phyloP scores from a whole-genome alignment of 2,888 invertebrate species.

The Quadroppia sp. region DNA sequence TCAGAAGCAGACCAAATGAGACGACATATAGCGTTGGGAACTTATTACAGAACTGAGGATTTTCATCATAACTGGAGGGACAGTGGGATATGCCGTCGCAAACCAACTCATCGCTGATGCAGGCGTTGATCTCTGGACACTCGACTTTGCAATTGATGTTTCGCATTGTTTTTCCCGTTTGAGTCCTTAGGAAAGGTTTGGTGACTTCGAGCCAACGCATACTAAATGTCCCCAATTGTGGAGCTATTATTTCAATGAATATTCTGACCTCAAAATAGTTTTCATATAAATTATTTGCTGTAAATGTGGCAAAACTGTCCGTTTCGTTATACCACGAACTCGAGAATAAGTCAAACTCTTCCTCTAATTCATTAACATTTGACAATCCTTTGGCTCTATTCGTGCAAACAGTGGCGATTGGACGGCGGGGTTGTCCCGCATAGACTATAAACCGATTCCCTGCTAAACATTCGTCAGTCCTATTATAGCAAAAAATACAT shows the following conservation, averaged over 20 bases:
- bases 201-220: constrained; percentile 46
- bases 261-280: constrained; percentile 52
- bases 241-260: constrained; percentile 47
- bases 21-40: constrained; percentile 45
- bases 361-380: constrained; percentile 31
- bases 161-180: constrained; percentile 47
- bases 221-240: constrained; percentile 43
- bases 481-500: constrained; percentile 35
- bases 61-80: constrained; percentile 68
- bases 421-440: constrained; percentile 56
- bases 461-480: constrained; percentile 41
- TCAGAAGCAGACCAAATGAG: neutral
- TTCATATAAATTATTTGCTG: constrained; percentile 59
- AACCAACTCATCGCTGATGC: constrained; percentile 72
- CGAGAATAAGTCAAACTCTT: constrained; percentile 47
- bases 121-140: constrained; percentile 74
- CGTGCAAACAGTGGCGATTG: constrained; percentile 46
- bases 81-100: constrained; percentile 74
- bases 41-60: constrained; percentile 45
- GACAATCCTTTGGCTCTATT: constrained; percentile 39
- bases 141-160: constrained; percentile 65
- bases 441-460: constrained; percentile 61
- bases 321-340: constrained; percentile 47
- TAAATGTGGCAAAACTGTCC: constrained; percentile 50
- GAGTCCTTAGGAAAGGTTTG: constrained; percentile 44